Base-by-base conservation (phyloP, 1,140 invertebrate genomes). In the Papilio machaon region DNA sequence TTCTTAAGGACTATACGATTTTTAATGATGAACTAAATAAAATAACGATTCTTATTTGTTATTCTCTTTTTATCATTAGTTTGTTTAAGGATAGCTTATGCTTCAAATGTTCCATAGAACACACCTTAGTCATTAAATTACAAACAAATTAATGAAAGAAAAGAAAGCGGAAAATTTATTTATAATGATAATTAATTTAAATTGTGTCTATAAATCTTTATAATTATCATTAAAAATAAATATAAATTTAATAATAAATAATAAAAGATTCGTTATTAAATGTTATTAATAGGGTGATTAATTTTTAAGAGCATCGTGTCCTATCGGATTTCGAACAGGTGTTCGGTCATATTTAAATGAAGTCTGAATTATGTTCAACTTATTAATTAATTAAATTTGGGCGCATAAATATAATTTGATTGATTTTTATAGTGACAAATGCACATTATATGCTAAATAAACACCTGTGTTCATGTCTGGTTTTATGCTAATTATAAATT, bases 241-340 rank as follows among this genome's bases (percentile, higher is more conserved):
- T 67, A 11, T 67, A 17, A 67, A 67, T 30, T 35, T 35, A 15
- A 15, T 54, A 76, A 76, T 52, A 11, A 76, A 35, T 30, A 76
- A 76, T 15, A 30, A 76, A 76, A 79, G 35, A 67, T 15, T 47
- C 9, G 54, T 19, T 47, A 38, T 54, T 60, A 46, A 30, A 35
- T 49, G 35, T 79, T 47, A 80, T 82, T 85, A 84, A 82, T 64
- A 67, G 52, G 80, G 74, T 73, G 70, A 80, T 84, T 52, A 38
- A 79, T 11, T 64, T 64, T 30, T 38, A 80, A 73, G 47, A 80
- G 79, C 67, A 81, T 19, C 19, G 60, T 79, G 80, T 23, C 35
- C 38, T 89, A 81, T 89, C 88, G 46, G 10, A 67, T 89, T 88
- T 82, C 88, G 30, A 80, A 82, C 82, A 82, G 79, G 79, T 82